Evolutionary conservation across 2,797 vertebrate genomes (phyloP), one percentile per base, ranked within the genome.

Genomic region (Falco concolor): DNA sequence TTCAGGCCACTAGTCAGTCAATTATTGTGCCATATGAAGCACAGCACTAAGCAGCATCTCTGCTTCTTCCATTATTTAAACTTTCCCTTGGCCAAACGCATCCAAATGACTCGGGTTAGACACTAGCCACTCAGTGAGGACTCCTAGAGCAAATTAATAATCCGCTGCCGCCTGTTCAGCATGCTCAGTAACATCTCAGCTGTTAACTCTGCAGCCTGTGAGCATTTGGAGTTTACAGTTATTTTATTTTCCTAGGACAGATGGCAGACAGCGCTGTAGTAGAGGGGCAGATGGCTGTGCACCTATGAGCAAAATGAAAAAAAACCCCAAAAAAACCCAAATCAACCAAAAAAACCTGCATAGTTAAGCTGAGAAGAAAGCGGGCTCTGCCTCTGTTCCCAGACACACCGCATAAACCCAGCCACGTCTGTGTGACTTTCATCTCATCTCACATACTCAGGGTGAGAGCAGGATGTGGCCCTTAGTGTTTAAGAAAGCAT

Each of bases 231-330:
- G 82, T 85, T 93, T 91, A 96, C 87, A 89, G 89, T 80, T 90
- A 93, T 94, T 93, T 96, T 97, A 75, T 91, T 94, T 94, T 83
- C 76, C 1, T 2, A 77, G 95, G 95, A 89, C 96, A 97, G 95
- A 96, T 96, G 96, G 95, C 87, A 96, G 93, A 85, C 78, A 94
- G 92, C 49, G 63, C 92, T 84, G 78, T 70, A 89, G 95, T 75
- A 87, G 84, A 94, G 65, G 95, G 92, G 95, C 95, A 95, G 92
- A 96, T 94, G 95, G 96, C 64, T 85, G 72, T 87, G 84, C 90
- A 96, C 95, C 91, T 94, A 80, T 80, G 82, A 95, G 84, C 63
- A 90, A 94, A 95, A 61, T 60, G 44, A 93, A 86, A 90, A 28
- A 42, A 42, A 42, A 42, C 4, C 3, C 6, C 24, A 27, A 23